Evolutionary conservation across 1,140 invertebrate genomes (phyloP), one percentile per base, ranked within the genome.

Genomic region (Papilio helenus): DNA sequence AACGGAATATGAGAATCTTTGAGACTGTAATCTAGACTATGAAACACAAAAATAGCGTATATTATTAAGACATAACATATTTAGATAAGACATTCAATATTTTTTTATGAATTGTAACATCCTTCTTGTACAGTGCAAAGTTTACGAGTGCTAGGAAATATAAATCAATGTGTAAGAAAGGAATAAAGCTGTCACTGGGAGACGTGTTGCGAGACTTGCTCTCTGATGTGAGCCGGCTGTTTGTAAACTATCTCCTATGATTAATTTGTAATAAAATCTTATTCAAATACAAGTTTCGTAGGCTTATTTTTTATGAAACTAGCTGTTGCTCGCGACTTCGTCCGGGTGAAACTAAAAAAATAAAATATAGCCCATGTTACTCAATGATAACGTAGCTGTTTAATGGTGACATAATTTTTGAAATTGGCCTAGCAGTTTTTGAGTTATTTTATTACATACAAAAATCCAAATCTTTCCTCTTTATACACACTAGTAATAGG

Each of bases 91-190:
- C 26, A 68, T 68, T 68, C 61, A 68, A 65, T 58, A 29, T 29
- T 14, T 61, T 61, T 68, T 68, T 68, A 68, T 68, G 61, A 68
- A 34, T 68, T 29, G 61, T 34, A 29, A 68, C 26, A 68, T 68
- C 61, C 61, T 61, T 61, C 58, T 68, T 34, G 23, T 29, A 7
- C 34, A 68, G 10, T 34, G 23, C 12, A 68, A 29, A 68, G 61
- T 68, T 68, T 68, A 68, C 26, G 61, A 29, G 10, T 68, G 14
- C 23, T 26, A 29, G 61, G 61, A 68, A 29, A 68, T 68, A 68
- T 68, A 68, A 68, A 68, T 68, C 61, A 68, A 68, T 68, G 61
- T 68, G 9, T 68, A 68, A 18, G 61, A 29, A 34, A 68, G 61
- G 61, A 34, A 68, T 68, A 68, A 68, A 68, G 61, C 61, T 29